These are phyloP conservation scores for Catonia carolina DNA, from an alignment of 2,888 invertebrate genomes.

Conservation along the genomic window DNA sequence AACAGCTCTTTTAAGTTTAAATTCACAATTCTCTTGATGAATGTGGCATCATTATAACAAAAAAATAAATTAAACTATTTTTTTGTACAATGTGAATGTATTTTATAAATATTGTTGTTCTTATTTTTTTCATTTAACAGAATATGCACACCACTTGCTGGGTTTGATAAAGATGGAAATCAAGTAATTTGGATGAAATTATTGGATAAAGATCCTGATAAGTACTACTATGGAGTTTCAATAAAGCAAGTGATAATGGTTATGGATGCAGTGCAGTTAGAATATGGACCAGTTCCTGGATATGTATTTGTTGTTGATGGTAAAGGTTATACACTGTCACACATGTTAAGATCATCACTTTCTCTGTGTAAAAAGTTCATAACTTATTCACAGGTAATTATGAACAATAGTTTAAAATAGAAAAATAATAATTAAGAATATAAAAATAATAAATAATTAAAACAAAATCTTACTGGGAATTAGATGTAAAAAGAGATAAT, in stretches of 20 bases:
- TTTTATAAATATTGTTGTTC: no score
- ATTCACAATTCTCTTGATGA: no score
- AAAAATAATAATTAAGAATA: no score
- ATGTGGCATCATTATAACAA: no score
- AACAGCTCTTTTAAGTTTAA: no score
- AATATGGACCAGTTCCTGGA: constrained; percentile 28
- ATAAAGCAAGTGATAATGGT: constrained; percentile 29
- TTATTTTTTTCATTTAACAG: no score
- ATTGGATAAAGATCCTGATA: constrained; percentile 9
- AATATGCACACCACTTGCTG: constrained; percentile 21
- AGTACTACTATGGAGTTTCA: constrained; percentile 26
- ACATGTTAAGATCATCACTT: constrained; percentile 28
- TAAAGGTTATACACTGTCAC: constrained; percentile 28
- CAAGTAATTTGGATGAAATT: constrained; percentile 21
- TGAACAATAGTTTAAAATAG: no score
- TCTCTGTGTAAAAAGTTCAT: constrained; percentile 27
- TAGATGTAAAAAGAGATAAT: no score
- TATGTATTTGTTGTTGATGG: constrained; percentile 32
- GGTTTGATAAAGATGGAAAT: constrained; percentile 27
- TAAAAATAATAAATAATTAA: no score
- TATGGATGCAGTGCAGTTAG: constrained; percentile 24
- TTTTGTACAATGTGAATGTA: no score
- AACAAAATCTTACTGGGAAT: no score
- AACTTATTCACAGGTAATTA: constrained; percentile 32
- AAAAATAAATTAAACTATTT: no score